Evolutionary conservation across 2,113 vertebrate species (phyloP), one percentile per base, ranked within the genome.

Genomic region (Acanthochromis polyacanthus): DNA sequence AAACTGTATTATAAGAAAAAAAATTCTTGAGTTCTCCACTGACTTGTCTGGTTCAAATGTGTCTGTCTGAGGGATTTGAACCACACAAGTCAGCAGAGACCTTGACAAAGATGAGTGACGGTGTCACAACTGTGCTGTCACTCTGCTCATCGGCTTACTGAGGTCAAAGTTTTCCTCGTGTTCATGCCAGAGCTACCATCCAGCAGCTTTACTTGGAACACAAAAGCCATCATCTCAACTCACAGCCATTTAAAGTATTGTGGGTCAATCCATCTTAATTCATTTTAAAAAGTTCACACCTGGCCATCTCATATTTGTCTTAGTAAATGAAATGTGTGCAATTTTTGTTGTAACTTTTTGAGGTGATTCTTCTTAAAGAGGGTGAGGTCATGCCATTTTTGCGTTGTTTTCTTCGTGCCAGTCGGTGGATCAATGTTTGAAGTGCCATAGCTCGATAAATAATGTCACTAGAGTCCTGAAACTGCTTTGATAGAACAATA

Each of bases 31-130:
- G 59, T 58, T 61, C 25, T 66, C 5, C 46, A 4, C n/a, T 17
- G 53, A 68, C 59, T 19, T 67, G 78, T 79, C 74, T 43, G 19
- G n/a, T 75, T 59, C 11, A 65, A 52, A 68, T 57, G 46, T 48
- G n/a, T 48, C 76, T 64, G 14, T 10, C 14, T 20, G 67, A 59
- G 45, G 57, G 81, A 36, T 75, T 66, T 60, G 46, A 71, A 72
- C 23, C 43, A 62, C 76, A 82, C 71, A 75, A 23, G 78, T 80
- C 83, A 72, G 72, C 19, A 8, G 62, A 65, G 23, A 52, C 57
- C 11, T 11, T 30, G 79, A 85, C 76, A 30, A 30, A 74, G 66
- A 72, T 80, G 74, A 82, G 72, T 71, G 58, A 80, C 15, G 25
- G 40, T 76, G 88, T 84, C 89, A 81, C 64, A 32, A 17, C 2